Evolutionary conservation across 1,140 invertebrate genomes (phyloP).

Genomic region (Xylocopa sonorina): DNA sequence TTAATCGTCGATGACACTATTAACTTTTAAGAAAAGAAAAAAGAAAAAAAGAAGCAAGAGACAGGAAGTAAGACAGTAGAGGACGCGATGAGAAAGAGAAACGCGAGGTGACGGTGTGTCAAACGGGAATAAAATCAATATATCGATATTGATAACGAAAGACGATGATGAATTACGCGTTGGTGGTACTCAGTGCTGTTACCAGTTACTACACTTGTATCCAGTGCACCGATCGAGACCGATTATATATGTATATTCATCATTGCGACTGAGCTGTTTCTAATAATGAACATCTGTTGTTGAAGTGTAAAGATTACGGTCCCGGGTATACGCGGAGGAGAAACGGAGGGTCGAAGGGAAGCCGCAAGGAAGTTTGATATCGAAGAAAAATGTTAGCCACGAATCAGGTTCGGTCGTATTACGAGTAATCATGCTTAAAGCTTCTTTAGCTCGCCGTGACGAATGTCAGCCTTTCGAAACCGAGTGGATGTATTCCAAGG

Average conservation of each 20-base stretch:
- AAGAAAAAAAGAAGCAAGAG: no score
- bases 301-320: slow-evolving; percentile 59
- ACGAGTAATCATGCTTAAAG: slow-evolving; percentile 26
- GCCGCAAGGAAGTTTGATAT: not conserved
- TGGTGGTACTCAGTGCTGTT: slow-evolving; percentile 69
- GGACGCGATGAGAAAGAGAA: not conserved
- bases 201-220: slow-evolving; percentile 61
- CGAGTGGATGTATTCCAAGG: not conserved
- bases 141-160: slow-evolving; percentile 11
- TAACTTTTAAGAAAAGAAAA: slow-evolving; percentile 45
- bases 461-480: slow-evolving; percentile 8
- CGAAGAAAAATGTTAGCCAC: slow-evolving; percentile 2
- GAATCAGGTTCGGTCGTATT: slow-evolving; percentile 9
- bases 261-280: slow-evolving; percentile 74
- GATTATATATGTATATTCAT: slow-evolving; percentile 70
- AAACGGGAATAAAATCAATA: not conserved
- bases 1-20: slow-evolving; percentile 55
- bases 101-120: not conserved
- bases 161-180: slow-evolving; percentile 53
- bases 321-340: slow-evolving; percentile 15
- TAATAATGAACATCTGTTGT: slow-evolving; percentile 75
- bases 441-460: slow-evolving; percentile 5
- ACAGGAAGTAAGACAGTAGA: slow-evolving; percentile 24
- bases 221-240: slow-evolving; percentile 67
- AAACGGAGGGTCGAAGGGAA: not conserved